A percentile compares a stretch with the other conserved stretches of the same genome.
Evolutionary conservation across 2,113 vertebrate genomes (phyloP).

Genomic region (Aldabrachelys gigantea): DNA sequence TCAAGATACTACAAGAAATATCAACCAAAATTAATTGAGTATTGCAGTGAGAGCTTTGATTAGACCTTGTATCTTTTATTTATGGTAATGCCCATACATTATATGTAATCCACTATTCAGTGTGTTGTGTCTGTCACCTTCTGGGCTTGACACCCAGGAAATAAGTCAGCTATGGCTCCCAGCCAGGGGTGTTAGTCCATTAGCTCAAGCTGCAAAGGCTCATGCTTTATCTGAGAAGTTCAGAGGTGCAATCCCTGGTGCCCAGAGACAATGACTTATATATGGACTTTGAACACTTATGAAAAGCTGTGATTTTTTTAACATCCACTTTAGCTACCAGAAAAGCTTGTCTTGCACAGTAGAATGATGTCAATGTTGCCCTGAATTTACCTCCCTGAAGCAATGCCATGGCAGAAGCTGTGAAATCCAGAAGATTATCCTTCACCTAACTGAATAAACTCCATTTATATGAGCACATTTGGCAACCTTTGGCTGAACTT

Average conservation of each 20-base stretch:
- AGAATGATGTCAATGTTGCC: neutral
- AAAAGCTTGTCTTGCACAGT: neutral
- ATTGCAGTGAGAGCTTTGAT: neutral
- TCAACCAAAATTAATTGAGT: neutral
- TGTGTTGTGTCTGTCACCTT: neutral
- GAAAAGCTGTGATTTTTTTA: rapidly evolving
- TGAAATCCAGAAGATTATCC: neutral
- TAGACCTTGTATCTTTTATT: neutral
- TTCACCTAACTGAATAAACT: neutral
- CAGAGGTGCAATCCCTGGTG: neutral
- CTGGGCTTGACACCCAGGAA: neutral
- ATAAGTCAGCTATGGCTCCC: neutral
- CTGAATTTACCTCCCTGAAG: neutral
- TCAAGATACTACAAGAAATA: neutral
- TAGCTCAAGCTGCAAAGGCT: neutral
- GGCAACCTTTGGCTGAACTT: neutral
- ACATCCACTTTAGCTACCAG: neutral
- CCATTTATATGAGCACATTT: neutral
- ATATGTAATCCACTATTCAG: neutral
- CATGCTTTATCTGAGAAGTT: neutral
- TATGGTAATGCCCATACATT: neutral
- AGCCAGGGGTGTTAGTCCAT: neutral
- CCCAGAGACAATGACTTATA: neutral
- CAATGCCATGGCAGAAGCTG: neutral
- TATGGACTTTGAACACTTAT: neutral